A percentile compares a stretch with the other conserved stretches of the same genome.
Evolutionary conservation across 2,888 invertebrate genomes (phyloP).

Genomic region (Trachelus troglodyta): DNA sequence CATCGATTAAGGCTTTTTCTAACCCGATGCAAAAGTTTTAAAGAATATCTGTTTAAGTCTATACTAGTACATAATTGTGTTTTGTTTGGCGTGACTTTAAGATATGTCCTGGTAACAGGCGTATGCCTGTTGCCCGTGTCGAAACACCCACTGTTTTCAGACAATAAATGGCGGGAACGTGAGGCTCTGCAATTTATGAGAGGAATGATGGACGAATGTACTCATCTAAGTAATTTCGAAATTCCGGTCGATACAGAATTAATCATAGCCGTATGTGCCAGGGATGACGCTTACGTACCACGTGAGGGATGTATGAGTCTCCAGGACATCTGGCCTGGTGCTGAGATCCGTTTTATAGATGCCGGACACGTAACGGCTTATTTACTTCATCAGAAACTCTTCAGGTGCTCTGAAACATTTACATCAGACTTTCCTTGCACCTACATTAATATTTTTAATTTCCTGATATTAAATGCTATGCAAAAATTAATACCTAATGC

Average conservation of each 20-base stretch:
- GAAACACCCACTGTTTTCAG: conserved; percentile 51
- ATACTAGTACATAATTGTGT: not conserved
- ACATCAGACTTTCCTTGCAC: not conserved
- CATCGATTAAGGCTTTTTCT: not conserved
- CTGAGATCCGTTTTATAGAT: conserved; percentile 87
- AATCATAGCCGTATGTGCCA: conserved; percentile 91
- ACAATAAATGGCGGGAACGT: conserved; percentile 75
- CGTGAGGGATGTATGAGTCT: conserved; percentile 84
- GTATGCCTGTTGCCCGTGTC: conserved; percentile 57
- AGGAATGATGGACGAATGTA: conserved; percentile 99
- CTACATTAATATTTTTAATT: not conserved
- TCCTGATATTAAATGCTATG: not conserved
- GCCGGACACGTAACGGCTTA: conserved; percentile 93
- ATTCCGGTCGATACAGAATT: conserved; percentile 88
- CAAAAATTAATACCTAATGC: not conserved
- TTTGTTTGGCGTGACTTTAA: not conserved
- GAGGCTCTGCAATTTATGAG: conserved; percentile 94
- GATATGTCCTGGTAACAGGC: conserved; percentile 41
- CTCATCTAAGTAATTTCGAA: conserved; percentile 94
- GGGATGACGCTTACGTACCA: conserved; percentile 91
- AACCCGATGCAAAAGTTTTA: not conserved
- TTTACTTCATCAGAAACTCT: conserved; percentile 85
- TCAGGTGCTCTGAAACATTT: conserved; percentile 73
- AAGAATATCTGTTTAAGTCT: not conserved
- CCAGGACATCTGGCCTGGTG: conserved; percentile 93